A percentile compares a stretch with the other conserved stretches of the same genome.
Conservation (phyloP, 2,113 vertebrate genomes). For the Microtus richardsoni region DNA sequence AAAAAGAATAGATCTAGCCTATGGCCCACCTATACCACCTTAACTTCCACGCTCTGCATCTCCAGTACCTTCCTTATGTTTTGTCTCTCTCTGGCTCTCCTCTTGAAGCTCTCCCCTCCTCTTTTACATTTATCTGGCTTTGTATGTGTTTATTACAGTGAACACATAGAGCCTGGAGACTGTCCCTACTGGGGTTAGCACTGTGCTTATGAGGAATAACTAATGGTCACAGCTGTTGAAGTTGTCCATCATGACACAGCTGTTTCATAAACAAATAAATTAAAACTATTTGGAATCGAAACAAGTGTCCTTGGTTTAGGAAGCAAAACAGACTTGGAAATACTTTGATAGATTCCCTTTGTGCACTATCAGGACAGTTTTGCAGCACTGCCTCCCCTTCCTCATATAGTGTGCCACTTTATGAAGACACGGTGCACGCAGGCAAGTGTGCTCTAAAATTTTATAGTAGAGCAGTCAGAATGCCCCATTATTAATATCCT, state of each 20-base stretch:
- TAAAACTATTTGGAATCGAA: background rate
- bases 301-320: background rate
- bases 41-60: background rate
- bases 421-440: background rate
- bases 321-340: conserved; percentile 8
- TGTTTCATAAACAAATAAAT: background rate
- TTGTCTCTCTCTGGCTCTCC: background rate
- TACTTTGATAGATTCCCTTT: background rate
- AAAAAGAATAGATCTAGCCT: background rate
- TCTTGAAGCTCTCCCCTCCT: background rate
- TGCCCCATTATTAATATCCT: background rate
- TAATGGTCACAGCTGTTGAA: background rate
- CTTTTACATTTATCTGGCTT: background rate
- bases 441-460: background rate
- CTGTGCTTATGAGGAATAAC: background rate
- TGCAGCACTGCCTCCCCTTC: background rate
- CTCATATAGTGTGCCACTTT: background rate
- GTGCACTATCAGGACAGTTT: background rate
- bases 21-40: background rate
- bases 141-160: background rate
- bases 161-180: background rate
- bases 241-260: background rate
- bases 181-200: background rate
- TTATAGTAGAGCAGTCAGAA: background rate
- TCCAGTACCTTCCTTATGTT: background rate